phyloP scores from a whole-genome alignment of 1,140 invertebrate species.

The Drosophila oshimai region DNA sequence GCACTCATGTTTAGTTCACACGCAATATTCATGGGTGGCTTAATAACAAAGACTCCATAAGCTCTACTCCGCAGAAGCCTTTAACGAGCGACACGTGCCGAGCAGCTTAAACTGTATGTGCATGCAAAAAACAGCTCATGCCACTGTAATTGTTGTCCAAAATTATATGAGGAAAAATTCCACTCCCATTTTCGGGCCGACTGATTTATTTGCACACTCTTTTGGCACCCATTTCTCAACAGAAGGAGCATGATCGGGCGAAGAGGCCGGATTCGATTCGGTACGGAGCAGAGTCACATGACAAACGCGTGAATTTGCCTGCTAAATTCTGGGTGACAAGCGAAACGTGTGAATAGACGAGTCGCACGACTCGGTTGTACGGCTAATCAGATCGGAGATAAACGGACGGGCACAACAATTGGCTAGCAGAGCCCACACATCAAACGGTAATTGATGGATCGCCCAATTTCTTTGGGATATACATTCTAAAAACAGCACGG shows the following conservation, averaged over 20 bases:
- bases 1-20: constrained; percentile 11
- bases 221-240: constrained; percentile 27
- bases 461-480: background rate
- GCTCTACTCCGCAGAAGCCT: constrained; percentile 10
- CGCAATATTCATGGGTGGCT: constrained; percentile 16
- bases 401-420: constrained; percentile 52
- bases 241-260: background rate
- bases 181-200: constrained; percentile 22
- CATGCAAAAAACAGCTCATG: constrained; percentile 34
- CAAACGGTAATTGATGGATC: constrained; percentile 41
- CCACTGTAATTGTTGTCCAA: constrained; percentile 29
- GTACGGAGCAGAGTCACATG: constrained; percentile 50
- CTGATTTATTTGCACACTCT: constrained; percentile 61
- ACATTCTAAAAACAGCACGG: constrained; percentile 29
- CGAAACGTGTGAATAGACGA: constrained; percentile 67
- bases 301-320: constrained; percentile 66
- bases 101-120: constrained; percentile 16
- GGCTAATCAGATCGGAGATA: constrained; percentile 69
- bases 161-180: constrained; percentile 37
- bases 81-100: constrained; percentile 43
- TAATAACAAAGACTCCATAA: background rate
- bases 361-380: constrained; percentile 57
- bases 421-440: background rate
- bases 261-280: background rate
- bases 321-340: constrained; percentile 53